Percentiles rank a stretch among this genome's conserved stretches.
These are phyloP conservation scores for Geotrupes spiniger DNA, from an alignment of 2,888 invertebrate genomes.

Conservation along the genomic window DNA sequence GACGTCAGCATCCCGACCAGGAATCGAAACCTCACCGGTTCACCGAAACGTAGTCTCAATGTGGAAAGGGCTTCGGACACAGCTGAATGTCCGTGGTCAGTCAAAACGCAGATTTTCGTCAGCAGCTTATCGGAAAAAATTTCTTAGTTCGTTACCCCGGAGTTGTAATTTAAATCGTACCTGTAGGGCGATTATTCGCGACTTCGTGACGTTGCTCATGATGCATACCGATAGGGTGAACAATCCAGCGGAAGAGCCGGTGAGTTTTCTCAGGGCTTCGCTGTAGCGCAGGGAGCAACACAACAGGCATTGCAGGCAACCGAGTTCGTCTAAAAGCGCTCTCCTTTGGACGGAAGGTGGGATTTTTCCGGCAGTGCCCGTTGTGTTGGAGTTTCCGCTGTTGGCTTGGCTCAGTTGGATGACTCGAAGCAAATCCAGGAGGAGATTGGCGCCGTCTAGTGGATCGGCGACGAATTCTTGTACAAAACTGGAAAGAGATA, in stretches of 20 bases:
- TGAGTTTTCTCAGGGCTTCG: constrained; percentile 75
- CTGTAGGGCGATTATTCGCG: constrained; percentile 82
- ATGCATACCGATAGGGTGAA: constrained; percentile 83
- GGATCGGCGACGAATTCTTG: constrained; percentile 89
- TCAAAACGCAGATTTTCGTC: constrained; percentile 76
- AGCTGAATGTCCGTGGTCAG: constrained; percentile 74
- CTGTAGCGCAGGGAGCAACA: constrained; percentile 75
- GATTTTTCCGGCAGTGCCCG: constrained; percentile 51
- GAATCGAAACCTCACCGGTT: constrained; percentile 89
- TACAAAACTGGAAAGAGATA: constrained; percentile 69
- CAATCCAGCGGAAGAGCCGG: constrained; percentile 75
- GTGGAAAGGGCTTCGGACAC: constrained; percentile 91
- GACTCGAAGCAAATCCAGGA: constrained; percentile 80
- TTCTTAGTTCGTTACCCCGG: too few relatives aligned
- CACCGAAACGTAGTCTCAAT: constrained; percentile 81
- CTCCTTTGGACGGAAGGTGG: constrained; percentile 69
- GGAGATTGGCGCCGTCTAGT: constrained; percentile 79
- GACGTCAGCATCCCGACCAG: constrained; percentile 86
- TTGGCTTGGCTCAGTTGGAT: constrained; percentile 79
- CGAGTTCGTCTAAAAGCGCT: constrained; percentile 80
- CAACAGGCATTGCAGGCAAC: constrained; percentile 85
- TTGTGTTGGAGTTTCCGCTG: constrained; percentile 38
- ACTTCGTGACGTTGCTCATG: constrained; percentile 84
- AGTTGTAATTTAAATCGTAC: constrained; percentile 55
- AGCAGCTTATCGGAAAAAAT: constrained; percentile 64